Evolutionary conservation across 2,888 invertebrate species (phyloP).

Genomic region (Phyllotreta cruciferae): DNA sequence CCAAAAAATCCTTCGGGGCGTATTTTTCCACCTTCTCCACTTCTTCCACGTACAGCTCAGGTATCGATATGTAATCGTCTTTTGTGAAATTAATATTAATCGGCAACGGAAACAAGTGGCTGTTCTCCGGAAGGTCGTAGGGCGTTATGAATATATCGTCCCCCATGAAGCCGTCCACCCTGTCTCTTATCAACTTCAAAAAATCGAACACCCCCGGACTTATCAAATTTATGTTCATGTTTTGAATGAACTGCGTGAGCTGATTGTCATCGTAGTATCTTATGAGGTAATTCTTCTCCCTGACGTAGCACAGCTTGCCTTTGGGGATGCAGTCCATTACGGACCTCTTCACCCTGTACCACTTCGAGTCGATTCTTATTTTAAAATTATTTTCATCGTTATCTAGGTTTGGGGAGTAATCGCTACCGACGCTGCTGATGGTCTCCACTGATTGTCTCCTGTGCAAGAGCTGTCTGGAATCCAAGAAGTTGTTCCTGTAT

Average conservation of each 20-base stretch:
- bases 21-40: slow-evolving; percentile 44
- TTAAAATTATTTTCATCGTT: slow-evolving; percentile 26
- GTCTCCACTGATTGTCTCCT: slow-evolving; percentile 35
- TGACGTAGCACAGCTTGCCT: slow-evolving; percentile 47
- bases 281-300: slow-evolving; percentile 43
- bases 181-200: slow-evolving; percentile 23
- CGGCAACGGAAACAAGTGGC: slow-evolving; percentile 42
- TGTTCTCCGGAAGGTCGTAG: slow-evolving; percentile 30
- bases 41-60: slow-evolving; percentile 48
- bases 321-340: slow-evolving; percentile 39
- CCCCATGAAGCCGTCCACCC: slow-evolving; percentile 13
- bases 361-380: slow-evolving; percentile 34
- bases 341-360: slow-evolving; percentile 31
- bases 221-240: slow-evolving; percentile 29
- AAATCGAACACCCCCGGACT: slow-evolving; percentile 25
- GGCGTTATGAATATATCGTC: slow-evolving; percentile 25
- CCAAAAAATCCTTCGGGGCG: slow-evolving; percentile 46
- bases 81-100: slow-evolving; percentile 40
- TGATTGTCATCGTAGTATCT: slow-evolving; percentile 48
- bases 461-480: slow-evolving; percentile 7
- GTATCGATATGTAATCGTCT: slow-evolving; percentile 43
- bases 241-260: slow-evolving; percentile 44
- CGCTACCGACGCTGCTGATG: slow-evolving; percentile 33
- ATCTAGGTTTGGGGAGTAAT: slow-evolving; percentile 26
- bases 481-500: slow-evolving; percentile 22